These are phyloP conservation scores for Bucorvus abyssinicus DNA, from an alignment of 2,797 vertebrate species.

Conservation along the genomic window DNA sequence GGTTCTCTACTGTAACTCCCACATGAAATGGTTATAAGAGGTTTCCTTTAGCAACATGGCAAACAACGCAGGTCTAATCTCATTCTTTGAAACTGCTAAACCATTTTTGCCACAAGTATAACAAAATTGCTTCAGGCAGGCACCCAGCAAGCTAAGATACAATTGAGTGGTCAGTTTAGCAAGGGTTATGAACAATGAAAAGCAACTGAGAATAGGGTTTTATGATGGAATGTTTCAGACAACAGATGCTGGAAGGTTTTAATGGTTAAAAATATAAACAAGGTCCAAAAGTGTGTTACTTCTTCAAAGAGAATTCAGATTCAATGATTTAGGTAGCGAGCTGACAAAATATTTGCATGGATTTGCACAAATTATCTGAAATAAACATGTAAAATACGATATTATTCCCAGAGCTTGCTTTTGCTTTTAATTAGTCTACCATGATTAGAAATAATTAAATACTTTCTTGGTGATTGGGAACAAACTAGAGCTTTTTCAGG, in stretches of 20 bases:
- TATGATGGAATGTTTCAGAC: not conserved
- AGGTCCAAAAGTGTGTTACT: not conserved
- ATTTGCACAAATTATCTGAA: constrained; percentile 9
- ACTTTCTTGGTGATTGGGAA: not conserved
- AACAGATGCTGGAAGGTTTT: not conserved
- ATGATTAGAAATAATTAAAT: not conserved
- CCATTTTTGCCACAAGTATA: not conserved
- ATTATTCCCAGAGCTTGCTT: not conserved
- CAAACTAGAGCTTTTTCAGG: not conserved
- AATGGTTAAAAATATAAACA: not conserved
- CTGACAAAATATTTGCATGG: not conserved
- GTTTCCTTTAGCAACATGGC: not conserved
- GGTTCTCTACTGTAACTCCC: not conserved
- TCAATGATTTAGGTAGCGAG: not conserved
- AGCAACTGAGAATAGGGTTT: not conserved
- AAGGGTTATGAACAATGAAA: not conserved
- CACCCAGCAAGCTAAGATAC: not conserved
- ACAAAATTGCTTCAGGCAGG: not conserved
- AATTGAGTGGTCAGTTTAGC: not conserved
- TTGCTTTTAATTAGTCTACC: not conserved
- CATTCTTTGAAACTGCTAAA: not conserved
- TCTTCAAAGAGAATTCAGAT: not conserved
- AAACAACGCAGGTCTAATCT: not conserved
- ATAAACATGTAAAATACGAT: not conserved
- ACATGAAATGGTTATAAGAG: not conserved